Base-by-base conservation (phyloP, 2,113 vertebrate species). In the Cottus gobio region DNA sequence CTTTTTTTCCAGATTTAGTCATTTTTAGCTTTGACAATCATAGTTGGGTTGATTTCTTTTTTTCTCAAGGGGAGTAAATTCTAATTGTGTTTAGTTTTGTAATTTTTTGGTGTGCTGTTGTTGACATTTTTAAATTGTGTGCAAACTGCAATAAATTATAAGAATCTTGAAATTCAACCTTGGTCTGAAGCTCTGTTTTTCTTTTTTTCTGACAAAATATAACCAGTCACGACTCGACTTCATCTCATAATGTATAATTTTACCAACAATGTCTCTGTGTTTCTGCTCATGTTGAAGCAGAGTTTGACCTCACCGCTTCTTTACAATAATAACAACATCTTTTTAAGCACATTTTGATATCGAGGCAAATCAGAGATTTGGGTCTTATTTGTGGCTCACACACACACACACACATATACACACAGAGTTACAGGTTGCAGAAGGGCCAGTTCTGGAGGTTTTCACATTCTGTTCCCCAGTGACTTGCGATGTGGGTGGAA, bases 121-220 rank as follows among this genome's bases (percentile, higher is more conserved):
- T 97, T 98, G 97, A 97, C 93, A 97, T 99, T 99, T 99, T 98
- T 97, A 96, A 99, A 97, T 97, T 97, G 97, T 99, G 97, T 99
- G 97, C 96, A 98, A 98, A 99, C 96, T 98, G 98, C 97, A 99
- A 99, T 99, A 99, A 99, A 99, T 99, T 97, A 98, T 98, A 97
- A 97, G 97, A 97, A 97, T 96, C 94, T 93, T 92, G 89, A 93
- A 92, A 89, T 89, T 89, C 87, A 85, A 76, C 63, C 13, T 6
- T 0, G 2, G 81, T 69, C 62, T 91, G 74, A 66, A 65, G 37
- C 16, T 60, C 16, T 79, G 18, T 37, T 77, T 84, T 54, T 50
- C 7, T 2, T 39, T 5, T 18, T 60, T 3, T 15, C 16, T 3
- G 46, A 52, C 12, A 24, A 57, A 71, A 22, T n/a, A n/a, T 37